Conservation (phyloP, 1,140 invertebrate genomes). For the Micrasema minimum region DNA sequence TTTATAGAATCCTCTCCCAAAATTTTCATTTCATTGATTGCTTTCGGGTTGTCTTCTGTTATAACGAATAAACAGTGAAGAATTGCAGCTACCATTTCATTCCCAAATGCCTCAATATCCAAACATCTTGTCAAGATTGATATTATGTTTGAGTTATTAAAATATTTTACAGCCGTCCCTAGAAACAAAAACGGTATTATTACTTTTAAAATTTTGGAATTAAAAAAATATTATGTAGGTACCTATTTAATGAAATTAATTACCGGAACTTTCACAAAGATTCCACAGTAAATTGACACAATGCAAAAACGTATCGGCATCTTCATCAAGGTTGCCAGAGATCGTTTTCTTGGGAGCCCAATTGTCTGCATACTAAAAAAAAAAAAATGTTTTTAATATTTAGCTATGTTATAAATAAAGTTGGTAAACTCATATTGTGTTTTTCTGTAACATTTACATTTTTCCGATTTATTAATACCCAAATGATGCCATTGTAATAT, state of each 20-base stretch:
- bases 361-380: constrained; percentile 60
- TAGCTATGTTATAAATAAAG: too few species aligned
- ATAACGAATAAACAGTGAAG: constrained; percentile 75
- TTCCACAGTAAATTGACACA: constrained; percentile 75
- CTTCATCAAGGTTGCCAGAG: constrained; percentile 65
- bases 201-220: constrained; percentile 2
- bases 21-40: constrained; percentile 64
- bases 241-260: constrained; percentile 16
- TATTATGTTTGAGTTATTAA: constrained; percentile 74
- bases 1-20: constrained; percentile 63
- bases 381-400: too few species aligned
- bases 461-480: too few species aligned
- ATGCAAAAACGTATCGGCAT: constrained; percentile 75
- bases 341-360: constrained; percentile 60
- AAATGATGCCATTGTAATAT: too few species aligned
- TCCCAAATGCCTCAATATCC: constrained; percentile 69
- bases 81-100: constrained; percentile 69
- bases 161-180: constrained; percentile 72
- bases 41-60: constrained; percentile 73
- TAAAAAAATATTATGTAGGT: constrained; percentile 8
- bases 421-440: too few species aligned
- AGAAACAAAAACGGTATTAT: constrained; percentile 57
- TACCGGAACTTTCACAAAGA: constrained; percentile 72
- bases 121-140: constrained; percentile 73
- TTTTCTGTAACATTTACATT: too few species aligned